phyloP scores from a whole-genome alignment of 1,140 invertebrate species.

The Diorhabda sublineata region DNA sequence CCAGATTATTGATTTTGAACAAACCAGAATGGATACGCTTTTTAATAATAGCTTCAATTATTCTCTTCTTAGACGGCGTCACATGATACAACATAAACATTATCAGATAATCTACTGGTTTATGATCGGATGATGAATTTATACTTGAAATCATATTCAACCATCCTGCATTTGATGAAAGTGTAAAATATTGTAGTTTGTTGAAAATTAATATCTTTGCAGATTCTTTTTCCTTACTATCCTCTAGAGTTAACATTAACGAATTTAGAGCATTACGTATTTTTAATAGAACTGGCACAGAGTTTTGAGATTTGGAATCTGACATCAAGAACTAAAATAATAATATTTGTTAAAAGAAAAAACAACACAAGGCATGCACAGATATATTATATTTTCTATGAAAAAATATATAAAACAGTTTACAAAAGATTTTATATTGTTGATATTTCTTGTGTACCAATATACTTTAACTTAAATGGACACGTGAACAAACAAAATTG shows the following conservation, averaged over 20 bases:
- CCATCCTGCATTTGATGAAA: conserved; percentile 32
- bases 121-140: conserved; percentile 33
- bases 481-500: too few relatives aligned
- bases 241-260: conserved; percentile 26
- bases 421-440: too few relatives aligned
- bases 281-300: conserved; percentile 27
- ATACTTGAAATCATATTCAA: conserved; percentile 36
- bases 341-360: too few relatives aligned
- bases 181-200: conserved; percentile 27
- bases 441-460: too few relatives aligned
- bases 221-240: conserved; percentile 28
- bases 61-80: conserved; percentile 43
- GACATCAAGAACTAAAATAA: conserved; percentile 35
- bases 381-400: too few relatives aligned
- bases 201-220: conserved; percentile 36
- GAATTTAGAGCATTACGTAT: conserved; percentile 36
- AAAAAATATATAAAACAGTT: too few relatives aligned
- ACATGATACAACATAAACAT: conserved; percentile 47
- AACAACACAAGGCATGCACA: too few relatives aligned
- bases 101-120: conserved; percentile 48
- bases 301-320: conserved; percentile 28
- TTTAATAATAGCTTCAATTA: conserved; percentile 47
- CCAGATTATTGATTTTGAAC: conserved; percentile 45
- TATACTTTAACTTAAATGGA: too few relatives aligned
- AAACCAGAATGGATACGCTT: conserved; percentile 45